Evolutionary conservation across 1,140 invertebrate genomes (phyloP).

Genomic region (Drosophila fuyamai): DNA sequence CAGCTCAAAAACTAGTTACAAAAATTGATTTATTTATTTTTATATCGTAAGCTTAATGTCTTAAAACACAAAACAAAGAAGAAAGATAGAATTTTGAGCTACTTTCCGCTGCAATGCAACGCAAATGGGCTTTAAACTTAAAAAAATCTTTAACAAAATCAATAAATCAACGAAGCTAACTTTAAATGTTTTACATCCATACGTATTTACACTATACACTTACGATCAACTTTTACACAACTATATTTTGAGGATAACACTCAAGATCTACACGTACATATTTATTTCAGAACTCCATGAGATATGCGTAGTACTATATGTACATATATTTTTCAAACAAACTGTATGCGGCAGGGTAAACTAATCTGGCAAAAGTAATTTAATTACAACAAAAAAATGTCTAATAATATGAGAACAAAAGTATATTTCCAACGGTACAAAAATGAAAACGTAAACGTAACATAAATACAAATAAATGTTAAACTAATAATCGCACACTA

Average conservation of each 20-base stretch:
- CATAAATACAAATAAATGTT: slow-evolving; percentile 57
- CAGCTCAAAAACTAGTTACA: slow-evolving; percentile 35
- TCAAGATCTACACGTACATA: slow-evolving; percentile 40
- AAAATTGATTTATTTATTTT: slow-evolving; percentile 30
- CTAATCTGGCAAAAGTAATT: slow-evolving; percentile 62
- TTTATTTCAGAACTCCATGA: slow-evolving; percentile 33
- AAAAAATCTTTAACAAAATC: slow-evolving; percentile 46
- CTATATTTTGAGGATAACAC: slow-evolving; percentile 51
- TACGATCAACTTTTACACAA: slow-evolving; percentile 47
- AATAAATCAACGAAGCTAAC: slow-evolving; percentile 68
- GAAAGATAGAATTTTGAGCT: slow-evolving; percentile 23
- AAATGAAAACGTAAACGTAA: slow-evolving; percentile 51
- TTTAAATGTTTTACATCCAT: slow-evolving; percentile 56
- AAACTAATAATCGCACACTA: slow-evolving; percentile 56
- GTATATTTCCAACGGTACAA: slow-evolving; percentile 63
- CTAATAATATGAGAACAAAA: slow-evolving; percentile 45
- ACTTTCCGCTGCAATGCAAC: slow-evolving; percentile 59
- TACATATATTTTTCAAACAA: slow-evolving; percentile 69
- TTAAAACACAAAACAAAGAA: slow-evolving; percentile 24
- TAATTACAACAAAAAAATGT: slow-evolving; percentile 57
- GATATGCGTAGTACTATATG: slow-evolving; percentile 34
- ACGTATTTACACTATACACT: slow-evolving; percentile 50
- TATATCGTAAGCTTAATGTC: slow-evolving; percentile 30
- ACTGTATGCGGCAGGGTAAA: slow-evolving; percentile 63
- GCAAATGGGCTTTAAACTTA: slow-evolving; percentile 68